Evolutionary conservation across 2,888 invertebrate species (phyloP), one percentile per base, ranked within the genome.

Genomic region (Phalera bucephala): DNA sequence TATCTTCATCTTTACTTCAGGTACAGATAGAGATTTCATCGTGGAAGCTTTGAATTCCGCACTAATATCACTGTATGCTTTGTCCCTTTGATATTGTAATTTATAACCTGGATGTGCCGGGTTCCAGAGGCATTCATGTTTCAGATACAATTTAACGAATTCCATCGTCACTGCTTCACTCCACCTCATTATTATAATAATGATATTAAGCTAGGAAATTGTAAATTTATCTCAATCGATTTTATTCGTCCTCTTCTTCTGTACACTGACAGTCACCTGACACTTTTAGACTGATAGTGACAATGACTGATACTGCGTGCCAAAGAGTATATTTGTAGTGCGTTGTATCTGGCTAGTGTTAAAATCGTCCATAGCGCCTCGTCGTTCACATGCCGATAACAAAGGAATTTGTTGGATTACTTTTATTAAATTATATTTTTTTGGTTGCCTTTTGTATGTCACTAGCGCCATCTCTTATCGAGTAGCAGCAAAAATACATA

Each of bases 51-150:
- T 74, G 43, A 88, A 86, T 45, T 81, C 77, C 1, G 54, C 37
- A 39, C 63, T 64, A 19, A 88, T 83, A 25, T 71, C 65, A 1
- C 51, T 36, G 45, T 86, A 88, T 0, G 90, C 88, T 20, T 68
- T 70, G 32, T 83, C 74, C 43, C 90, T 72, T 46, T 73, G 73
- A 40, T 63, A 65, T 54, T 74, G 80, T 5, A 75, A 41, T 67
- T 83, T 88, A 51, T 91, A 91, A 6, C 69, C 72, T 0, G 75
- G 63, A 46, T 85, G 80, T 26, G 64, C 52, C 1, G 85, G 80
- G 58, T 90, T 86, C 91, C 91, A 91, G 7, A 91, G 66, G 41
- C 87, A 87, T 54, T 90, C 90, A 39, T 89, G 76, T 43, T 81
- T 83, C 33, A 88, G 65, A 61, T 91, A 91, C 33, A 88, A 67